Percentiles rank a stretch among this genome's conserved stretches.
Conservation (phyloP, 2,888 invertebrate species). For the Lymantria monacha region DNA sequence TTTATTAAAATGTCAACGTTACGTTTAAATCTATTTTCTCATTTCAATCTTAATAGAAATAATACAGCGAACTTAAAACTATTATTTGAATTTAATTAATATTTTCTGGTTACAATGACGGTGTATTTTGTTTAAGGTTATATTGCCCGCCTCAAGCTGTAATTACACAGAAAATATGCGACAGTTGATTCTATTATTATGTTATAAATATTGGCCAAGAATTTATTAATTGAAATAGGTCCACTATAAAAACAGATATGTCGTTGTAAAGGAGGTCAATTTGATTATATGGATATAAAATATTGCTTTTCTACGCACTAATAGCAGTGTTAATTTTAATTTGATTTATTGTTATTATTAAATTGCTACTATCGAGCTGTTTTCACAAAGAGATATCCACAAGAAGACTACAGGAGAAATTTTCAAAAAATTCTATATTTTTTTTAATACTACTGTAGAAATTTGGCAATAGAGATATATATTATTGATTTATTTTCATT, state of each 20-base stretch:
- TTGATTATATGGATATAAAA: constrained; percentile 65
- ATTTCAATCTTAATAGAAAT: not conserved
- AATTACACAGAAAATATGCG: constrained; percentile 35
- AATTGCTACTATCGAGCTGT: constrained; percentile 52
- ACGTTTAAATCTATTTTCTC: constrained; percentile 7
- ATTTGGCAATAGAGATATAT: constrained; percentile 74
- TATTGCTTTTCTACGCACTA: constrained; percentile 72
- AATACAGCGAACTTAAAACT: constrained; percentile 1
- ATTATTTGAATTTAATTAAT: constrained; percentile 23
- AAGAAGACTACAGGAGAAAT: constrained; percentile 69
- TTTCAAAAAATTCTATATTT: constrained; percentile 63
- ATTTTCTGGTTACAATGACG: constrained; percentile 38
- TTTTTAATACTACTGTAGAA: constrained; percentile 69
- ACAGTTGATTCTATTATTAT: constrained; percentile 26
- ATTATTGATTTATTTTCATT: constrained; percentile 62
- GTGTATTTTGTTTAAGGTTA: constrained; percentile 2
- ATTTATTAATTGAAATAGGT: constrained; percentile 55
- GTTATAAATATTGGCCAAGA: constrained; percentile 49
- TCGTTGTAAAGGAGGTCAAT: constrained; percentile 64
- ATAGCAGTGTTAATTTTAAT: constrained; percentile 58
- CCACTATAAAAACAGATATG: constrained; percentile 74
- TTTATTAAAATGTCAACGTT: constrained; percentile 5
- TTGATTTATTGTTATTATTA: constrained; percentile 55
- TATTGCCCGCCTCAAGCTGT: constrained; percentile 10
- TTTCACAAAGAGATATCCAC: constrained; percentile 58